Conservation (phyloP, 2,113 vertebrate genomes). For the Pandion haliaetus region DNA sequence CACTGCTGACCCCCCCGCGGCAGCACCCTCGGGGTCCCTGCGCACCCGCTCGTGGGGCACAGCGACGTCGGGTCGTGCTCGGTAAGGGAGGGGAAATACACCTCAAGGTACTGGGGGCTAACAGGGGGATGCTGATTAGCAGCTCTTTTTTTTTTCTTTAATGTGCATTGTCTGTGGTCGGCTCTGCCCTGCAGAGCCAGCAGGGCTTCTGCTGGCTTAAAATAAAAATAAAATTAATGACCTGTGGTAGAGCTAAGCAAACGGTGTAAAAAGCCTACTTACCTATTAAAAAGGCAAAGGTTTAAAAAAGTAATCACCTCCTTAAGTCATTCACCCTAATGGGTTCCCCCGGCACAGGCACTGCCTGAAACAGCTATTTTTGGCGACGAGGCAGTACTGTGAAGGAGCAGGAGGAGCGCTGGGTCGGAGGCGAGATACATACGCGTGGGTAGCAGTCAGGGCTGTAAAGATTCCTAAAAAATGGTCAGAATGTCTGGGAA, state of each 20-base stretch:
- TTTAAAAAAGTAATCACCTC: neutral
- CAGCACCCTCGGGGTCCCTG: neutral
- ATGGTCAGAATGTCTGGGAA: no score
- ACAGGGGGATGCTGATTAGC: neutral
- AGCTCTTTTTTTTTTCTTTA: no score
- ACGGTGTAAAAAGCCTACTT: neutral
- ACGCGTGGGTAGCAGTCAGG: rapidly evolving
- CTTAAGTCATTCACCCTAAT: neutral
- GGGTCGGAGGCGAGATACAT: neutral
- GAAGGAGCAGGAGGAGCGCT: neutral
- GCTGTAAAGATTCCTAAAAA: neutral
- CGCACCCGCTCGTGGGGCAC: neutral
- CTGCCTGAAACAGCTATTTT: neutral
- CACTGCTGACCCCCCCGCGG: neutral
- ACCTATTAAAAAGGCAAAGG: neutral
- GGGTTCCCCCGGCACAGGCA: neutral
- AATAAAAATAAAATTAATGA: neutral
- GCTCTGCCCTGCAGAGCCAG: neutral
- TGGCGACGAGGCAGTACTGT: neutral
- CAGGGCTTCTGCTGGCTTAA: neutral
- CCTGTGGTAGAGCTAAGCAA: neutral
- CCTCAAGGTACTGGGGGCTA: neutral
- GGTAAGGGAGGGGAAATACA: neutral
- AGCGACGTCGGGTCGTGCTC: neutral
- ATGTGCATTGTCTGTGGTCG: rapidly evolving